These are phyloP conservation scores for Phalacrocorax brasilianus DNA, from an alignment of 2,113 vertebrate species.

Conservation along the genomic window DNA sequence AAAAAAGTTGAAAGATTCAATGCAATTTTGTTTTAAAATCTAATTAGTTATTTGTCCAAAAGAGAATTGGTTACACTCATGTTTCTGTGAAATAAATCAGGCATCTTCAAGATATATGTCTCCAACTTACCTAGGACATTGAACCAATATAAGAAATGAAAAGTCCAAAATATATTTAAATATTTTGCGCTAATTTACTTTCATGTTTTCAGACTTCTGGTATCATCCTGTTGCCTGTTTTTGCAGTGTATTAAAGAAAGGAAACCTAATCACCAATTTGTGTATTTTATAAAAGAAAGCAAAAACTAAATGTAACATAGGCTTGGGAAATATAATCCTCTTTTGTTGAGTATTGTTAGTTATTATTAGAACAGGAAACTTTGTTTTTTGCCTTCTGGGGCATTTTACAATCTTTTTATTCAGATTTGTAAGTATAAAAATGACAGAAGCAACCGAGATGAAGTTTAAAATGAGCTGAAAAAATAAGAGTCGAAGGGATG, in stretches of 20 bases:
- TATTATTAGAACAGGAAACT: not conserved
- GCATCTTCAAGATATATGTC: not conserved
- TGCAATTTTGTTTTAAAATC: not conserved
- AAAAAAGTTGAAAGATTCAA: not conserved
- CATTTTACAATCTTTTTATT: not conserved
- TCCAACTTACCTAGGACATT: not conserved
- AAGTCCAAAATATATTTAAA: not conserved
- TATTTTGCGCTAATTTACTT: not conserved
- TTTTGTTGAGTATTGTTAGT: not conserved
- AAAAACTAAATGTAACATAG: not conserved
- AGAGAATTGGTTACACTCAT: not conserved
- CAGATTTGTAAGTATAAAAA: not conserved
- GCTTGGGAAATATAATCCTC: not conserved
- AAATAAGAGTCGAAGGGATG: not conserved
- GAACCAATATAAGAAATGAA: not conserved
- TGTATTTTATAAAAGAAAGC: not conserved
- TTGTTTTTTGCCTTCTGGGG: not conserved
- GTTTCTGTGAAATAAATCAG: not conserved
- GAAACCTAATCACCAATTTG: not conserved
- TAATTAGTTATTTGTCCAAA: not conserved
- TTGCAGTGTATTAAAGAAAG: not conserved
- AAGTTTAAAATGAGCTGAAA: not conserved
- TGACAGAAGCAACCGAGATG: not conserved
- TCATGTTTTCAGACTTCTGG: not conserved
- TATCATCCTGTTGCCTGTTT: not conserved